phyloP scores from a whole-genome alignment of 2,797 vertebrate species.

The Melanotaenia parkinsoni region DNA sequence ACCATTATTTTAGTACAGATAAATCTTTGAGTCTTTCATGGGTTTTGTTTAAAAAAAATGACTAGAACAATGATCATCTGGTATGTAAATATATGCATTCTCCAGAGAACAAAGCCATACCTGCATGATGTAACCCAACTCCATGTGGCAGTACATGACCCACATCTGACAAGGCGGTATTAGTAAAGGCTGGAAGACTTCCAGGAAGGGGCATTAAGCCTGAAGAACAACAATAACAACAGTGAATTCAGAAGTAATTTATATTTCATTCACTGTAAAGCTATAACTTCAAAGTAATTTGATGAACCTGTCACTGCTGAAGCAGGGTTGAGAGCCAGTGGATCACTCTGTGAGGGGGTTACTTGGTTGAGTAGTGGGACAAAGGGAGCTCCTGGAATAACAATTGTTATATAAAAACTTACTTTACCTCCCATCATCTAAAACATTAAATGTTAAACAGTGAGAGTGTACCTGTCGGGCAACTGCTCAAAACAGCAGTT shows the following conservation, averaged over 20 bases:
- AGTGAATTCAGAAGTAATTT: neutral
- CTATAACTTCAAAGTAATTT: neutral
- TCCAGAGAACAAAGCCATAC: conserved; percentile 70
- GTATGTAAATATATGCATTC: neutral
- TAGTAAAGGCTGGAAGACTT: conserved; percentile 85
- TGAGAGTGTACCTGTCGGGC: conserved; percentile 72
- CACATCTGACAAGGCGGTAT: conserved; percentile 83
- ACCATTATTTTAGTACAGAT: neutral
- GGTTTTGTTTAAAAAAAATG: neutral
- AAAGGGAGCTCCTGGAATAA: conserved; percentile 84
- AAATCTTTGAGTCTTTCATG: neutral
- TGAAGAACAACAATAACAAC: conserved; percentile 55
- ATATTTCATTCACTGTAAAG: neutral
- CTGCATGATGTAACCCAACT: conserved; percentile 81
- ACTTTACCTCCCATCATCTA: neutral
- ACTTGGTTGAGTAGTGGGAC: conserved; percentile 84
- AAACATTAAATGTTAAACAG: conserved; percentile 1
- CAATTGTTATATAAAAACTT: neutral
- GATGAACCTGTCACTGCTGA: conserved; percentile 84
- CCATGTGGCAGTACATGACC: conserved; percentile 73
- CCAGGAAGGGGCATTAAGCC: conserved; percentile 87
- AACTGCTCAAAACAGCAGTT: conserved; percentile 52
- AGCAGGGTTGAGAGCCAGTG: conserved; percentile 82
- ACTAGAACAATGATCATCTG: too few species aligned
- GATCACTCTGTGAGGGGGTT: conserved; percentile 76